Conservation (phyloP, 2,797 vertebrate genomes). For the Galago senegalensis region DNA sequence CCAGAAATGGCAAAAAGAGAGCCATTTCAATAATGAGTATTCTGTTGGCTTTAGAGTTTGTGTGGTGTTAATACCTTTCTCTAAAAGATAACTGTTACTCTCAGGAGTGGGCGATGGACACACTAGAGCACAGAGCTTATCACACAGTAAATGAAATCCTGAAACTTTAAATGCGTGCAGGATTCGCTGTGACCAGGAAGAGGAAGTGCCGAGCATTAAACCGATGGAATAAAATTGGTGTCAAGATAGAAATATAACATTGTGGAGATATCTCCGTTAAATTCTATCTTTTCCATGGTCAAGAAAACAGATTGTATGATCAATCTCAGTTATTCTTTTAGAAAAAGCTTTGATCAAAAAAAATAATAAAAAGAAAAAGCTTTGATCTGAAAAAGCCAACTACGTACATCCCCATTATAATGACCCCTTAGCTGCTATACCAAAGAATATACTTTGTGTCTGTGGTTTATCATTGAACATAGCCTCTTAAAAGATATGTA, state of each 20-base stretch:
- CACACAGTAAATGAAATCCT: not conserved
- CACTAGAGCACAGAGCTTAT: not conserved
- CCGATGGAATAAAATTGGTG: not conserved
- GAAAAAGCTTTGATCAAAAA: not conserved
- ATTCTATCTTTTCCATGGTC: not conserved
- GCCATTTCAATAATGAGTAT: not conserved
- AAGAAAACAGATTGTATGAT: slow-evolving; percentile 20
- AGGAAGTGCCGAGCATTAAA: not conserved
- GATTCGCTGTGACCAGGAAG: not conserved
- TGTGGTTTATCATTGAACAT: not conserved
- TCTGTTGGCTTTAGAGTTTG: not conserved
- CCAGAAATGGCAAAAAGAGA: not conserved
- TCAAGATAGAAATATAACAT: not conserved
- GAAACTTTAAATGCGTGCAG: not conserved
- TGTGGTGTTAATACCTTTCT: not conserved
- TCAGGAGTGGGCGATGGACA: not conserved
- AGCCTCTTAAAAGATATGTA: not conserved
- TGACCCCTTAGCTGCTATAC: not conserved
- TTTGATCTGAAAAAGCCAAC: not conserved
- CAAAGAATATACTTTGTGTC: not conserved
- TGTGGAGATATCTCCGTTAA: not conserved
- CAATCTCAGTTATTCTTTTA: too few species aligned
- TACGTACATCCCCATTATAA: not conserved
- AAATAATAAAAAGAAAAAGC: not conserved
- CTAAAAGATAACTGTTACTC: not conserved